Conservation (phyloP, 2,888 invertebrate species). For the Chrysomela aeneicollis region DNA sequence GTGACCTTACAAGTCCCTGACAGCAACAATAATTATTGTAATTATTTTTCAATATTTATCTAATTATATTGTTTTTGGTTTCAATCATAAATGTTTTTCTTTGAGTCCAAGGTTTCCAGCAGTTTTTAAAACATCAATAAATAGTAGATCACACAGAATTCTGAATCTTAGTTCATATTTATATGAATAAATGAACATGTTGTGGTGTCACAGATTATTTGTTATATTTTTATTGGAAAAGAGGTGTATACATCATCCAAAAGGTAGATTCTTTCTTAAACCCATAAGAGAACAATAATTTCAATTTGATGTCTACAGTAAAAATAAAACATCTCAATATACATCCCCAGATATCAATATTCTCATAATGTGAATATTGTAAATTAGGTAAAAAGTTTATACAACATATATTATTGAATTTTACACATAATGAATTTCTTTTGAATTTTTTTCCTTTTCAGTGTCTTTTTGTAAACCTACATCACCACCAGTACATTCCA, state of each 20-base stretch:
- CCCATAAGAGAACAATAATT: not conserved
- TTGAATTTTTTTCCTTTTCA: slow-evolving; percentile 39
- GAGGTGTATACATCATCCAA: slow-evolving; percentile 13
- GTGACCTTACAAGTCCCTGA: not conserved
- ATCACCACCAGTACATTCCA: slow-evolving; percentile 44
- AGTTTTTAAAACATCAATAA: slow-evolving; percentile 21
- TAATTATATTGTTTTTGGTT: not conserved
- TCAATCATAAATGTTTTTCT: not conserved
- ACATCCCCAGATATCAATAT: no score
- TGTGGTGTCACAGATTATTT: slow-evolving; percentile 13
- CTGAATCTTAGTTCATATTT: not conserved
- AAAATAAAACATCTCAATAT: not conserved
- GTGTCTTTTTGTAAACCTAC: slow-evolving; percentile 42
- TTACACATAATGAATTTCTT: slow-evolving; percentile 4
- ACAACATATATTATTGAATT: slow-evolving; percentile 5
- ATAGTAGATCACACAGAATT: slow-evolving; percentile 23
- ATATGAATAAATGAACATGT: not conserved
- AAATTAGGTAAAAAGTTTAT: no score
- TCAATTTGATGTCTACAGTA: not conserved
- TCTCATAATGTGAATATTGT: no score
- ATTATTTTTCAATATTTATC: not conserved
- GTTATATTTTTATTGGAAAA: slow-evolving; percentile 10
- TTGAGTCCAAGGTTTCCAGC: not conserved
- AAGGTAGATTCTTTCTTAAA: slow-evolving; percentile 6
- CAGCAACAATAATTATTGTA: not conserved